Base-by-base conservation (phyloP, 2,113 vertebrate genomes). In the Grus americana region DNA sequence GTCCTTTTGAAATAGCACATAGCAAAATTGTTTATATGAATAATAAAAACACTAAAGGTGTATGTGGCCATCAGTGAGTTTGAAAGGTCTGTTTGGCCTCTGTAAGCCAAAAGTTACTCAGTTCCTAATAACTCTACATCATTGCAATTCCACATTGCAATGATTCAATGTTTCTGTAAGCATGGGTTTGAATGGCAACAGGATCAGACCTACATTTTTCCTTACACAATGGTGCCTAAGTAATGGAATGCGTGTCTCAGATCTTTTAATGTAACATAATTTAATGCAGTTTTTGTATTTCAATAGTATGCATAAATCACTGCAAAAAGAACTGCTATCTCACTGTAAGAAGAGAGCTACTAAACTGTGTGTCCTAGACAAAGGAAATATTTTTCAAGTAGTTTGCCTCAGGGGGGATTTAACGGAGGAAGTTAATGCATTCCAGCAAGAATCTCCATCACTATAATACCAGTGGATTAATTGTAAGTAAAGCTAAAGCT, bases 331-430 rank as follows among this genome's bases (percentile, higher is more conserved):
- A 57, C 49, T 95, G 88, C 81, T 97, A 96, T 92, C 96, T 94
- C 85, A 38, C 79, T 68, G 58, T 81, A 95, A 83, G 95, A 92
- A 93, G 93, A 91, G 44, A 90, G 86, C 58, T 87, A 76, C 92
- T 92, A 96, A 92, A 92, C 58, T 94, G 38, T 88, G 65, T 84
- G 49, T 95, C 90, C 67, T 66, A 93, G 95, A 96, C 86, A 97
- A 97, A 96, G 90, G 95, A 95, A 93, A 80, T 93, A 96, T 97
- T 97, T 97, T 97, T 91, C 94, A 97, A 97, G 93, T 83, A 62
- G 50, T 86, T 97, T 95, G 96, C 96, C 93, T 95, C 88, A 86
- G 74, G 94, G 93, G 88, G 93, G 86, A 96, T 97, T 97, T 95
- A 96, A 66, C 76, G 3, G 65, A 90, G 85, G 73, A 97, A 97